phyloP scores from a whole-genome alignment of 2,113 vertebrate genomes.

The Otocyon megalotis region DNA sequence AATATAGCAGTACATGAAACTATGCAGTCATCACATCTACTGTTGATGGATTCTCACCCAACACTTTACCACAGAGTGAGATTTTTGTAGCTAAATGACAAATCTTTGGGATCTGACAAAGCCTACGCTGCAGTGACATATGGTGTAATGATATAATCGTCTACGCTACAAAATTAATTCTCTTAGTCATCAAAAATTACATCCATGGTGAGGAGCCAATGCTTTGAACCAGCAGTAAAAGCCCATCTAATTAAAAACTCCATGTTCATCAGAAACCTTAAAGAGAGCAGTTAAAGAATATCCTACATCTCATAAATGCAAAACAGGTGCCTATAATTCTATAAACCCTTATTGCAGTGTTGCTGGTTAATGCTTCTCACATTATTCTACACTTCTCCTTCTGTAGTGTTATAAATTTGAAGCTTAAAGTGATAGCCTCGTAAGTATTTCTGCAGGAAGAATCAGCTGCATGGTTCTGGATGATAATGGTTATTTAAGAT shows the following conservation, averaged over 20 bases:
- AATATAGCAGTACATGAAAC: background rate
- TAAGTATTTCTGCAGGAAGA: constrained; percentile 62
- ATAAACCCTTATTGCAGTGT: constrained; percentile 17
- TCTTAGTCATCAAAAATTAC: constrained; percentile 39
- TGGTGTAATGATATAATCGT: constrained; percentile 55
- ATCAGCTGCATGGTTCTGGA: background rate
- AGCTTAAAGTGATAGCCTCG: constrained; percentile 50
- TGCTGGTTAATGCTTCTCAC: constrained; percentile 51
- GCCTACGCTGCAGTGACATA: background rate
- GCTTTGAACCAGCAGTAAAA: constrained; percentile 76
- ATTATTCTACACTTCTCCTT: background rate
- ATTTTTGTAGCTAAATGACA: constrained; percentile 61
- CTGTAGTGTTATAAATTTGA: constrained; percentile 42
- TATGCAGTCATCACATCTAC: background rate
- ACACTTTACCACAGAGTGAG: background rate
- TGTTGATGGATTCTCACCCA: background rate
- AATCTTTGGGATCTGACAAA: constrained; percentile 28
- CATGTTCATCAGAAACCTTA: constrained; percentile 75
- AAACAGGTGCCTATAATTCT: constrained; percentile 58
- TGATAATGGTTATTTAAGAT: background rate
- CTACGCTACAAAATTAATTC: constrained; percentile 63
- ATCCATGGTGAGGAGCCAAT: constrained; percentile 48
- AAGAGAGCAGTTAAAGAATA: constrained; percentile 36
- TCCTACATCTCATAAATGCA: background rate
- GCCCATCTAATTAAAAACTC: constrained; percentile 78